phyloP scores from a whole-genome alignment of 2,888 invertebrate genomes.

The Hirtodrosophila duncani region DNA sequence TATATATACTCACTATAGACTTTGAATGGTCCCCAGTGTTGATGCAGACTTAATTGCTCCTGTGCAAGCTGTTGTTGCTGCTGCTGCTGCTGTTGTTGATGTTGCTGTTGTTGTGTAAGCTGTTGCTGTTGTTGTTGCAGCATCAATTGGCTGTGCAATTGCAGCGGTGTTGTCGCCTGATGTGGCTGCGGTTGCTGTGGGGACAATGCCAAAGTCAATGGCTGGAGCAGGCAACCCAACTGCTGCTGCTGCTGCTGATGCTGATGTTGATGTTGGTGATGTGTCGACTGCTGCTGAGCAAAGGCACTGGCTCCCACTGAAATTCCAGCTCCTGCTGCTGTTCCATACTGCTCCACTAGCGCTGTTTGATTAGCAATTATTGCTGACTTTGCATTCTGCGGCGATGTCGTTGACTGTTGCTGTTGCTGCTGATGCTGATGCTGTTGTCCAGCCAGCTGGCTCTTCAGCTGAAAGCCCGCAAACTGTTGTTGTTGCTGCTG shows the following conservation, averaged over 20 bases:
- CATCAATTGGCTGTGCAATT: slow-evolving; percentile 68
- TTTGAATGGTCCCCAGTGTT: slow-evolving; percentile 78
- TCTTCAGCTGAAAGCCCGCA: slow-evolving; percentile 66
- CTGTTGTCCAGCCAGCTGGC: slow-evolving; percentile 68
- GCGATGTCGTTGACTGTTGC: slow-evolving; percentile 68
- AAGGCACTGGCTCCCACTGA: slow-evolving; percentile 42
- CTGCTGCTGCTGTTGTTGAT: slow-evolving; percentile 51
- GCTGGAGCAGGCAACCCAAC: slow-evolving; percentile 58
- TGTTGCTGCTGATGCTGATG: slow-evolving; percentile 67
- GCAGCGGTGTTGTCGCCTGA: slow-evolving; percentile 57
- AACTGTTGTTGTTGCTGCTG: slow-evolving; percentile 71
- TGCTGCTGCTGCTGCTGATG: slow-evolving; percentile 39
- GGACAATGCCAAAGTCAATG: slow-evolving; percentile 72
- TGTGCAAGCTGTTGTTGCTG: slow-evolving; percentile 56
- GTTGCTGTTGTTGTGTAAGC: slow-evolving; percentile 59
- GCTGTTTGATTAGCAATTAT: slow-evolving; percentile 73
- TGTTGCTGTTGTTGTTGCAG: slow-evolving; percentile 59
- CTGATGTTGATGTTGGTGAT: slow-evolving; percentile 48
- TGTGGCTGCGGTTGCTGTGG: slow-evolving; percentile 67
- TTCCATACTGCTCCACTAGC: slow-evolving; percentile 49
- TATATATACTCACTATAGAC: slow-evolving; percentile 78
- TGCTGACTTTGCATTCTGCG: slow-evolving; percentile 72
- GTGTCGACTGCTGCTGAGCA: slow-evolving; percentile 44
- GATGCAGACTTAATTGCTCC: slow-evolving; percentile 73
- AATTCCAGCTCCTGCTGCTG: slow-evolving; percentile 48